phyloP scores from a whole-genome alignment of 2,888 invertebrate species.

The Diarsia brunnea region DNA sequence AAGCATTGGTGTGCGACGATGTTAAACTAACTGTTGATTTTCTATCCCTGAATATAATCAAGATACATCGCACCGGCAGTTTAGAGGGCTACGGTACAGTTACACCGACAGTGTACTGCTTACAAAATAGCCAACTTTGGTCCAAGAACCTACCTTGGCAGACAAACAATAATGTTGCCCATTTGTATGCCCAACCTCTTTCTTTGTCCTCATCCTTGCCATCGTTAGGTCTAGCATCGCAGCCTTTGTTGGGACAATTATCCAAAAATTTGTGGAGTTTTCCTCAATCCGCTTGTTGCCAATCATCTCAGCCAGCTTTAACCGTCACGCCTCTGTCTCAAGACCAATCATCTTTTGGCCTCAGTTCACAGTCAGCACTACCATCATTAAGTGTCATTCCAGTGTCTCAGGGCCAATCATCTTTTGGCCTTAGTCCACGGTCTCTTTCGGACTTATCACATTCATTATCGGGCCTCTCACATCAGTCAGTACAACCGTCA shows the following conservation, averaged over 20 bases:
- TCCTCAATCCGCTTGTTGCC: not conserved
- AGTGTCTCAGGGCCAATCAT: not conserved
- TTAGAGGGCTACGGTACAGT: not conserved
- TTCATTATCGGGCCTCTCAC: not conserved
- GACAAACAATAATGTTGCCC: not conserved
- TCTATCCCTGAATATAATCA: not conserved
- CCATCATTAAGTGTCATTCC: not conserved
- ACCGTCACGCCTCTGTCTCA: not conserved
- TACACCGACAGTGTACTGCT: conserved; percentile 5
- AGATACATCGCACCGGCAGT: conserved; percentile 4
- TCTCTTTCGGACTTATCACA: not conserved
- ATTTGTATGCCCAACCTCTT: not conserved
- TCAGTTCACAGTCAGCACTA: no score
- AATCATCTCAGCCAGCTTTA: not conserved
- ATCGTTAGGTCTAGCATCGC: not conserved
- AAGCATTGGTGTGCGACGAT: conserved; percentile 13
- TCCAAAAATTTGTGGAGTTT: not conserved
- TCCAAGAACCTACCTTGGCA: conserved; percentile 6
- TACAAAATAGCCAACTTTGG: conserved; percentile 9
- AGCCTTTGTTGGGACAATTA: not conserved
- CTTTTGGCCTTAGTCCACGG: not conserved
- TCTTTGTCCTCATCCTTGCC: not conserved
- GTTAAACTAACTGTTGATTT: not conserved
- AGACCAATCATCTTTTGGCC: not conserved
- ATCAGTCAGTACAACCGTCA: not conserved